Evolutionary conservation across 2,888 invertebrate genomes (phyloP), one percentile per base, ranked within the genome.

Genomic region (Sceliomorpha sp.): DNA sequence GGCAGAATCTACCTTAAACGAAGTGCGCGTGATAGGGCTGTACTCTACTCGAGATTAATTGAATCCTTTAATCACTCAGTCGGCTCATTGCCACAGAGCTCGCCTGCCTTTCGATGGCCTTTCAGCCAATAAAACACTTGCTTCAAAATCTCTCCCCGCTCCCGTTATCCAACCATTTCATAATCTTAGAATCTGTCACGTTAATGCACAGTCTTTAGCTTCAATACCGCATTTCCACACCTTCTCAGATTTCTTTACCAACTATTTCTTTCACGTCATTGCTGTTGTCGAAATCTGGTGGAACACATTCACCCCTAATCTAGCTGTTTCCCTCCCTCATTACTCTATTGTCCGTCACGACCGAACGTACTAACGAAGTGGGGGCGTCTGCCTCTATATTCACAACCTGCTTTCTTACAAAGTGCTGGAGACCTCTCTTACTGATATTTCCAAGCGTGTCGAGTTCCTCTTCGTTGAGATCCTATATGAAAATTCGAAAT

Each of bases 121-220:
- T n/a, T n/a, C n/a, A n/a, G n/a, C n/a, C n/a, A n/a, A n/a, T n/a
- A n/a, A n/a, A n/a, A n/a, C n/a, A n/a, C n/a, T n/a, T n/a, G n/a
- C n/a, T n/a, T n/a, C n/a, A n/a, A n/a, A n/a, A n/a, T n/a, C n/a
- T n/a, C n/a, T n/a, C n/a, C n/a, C n/a, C n/a, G n/a, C n/a, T n/a
- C n/a, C n/a, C n/a, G n/a, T n/a, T n/a, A n/a, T n/a, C n/a, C n/a
- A n/a, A n/a, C n/a, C n/a, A n/a, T n/a, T n/a, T n/a, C n/a, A n/a
- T n/a, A n/a, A n/a, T n/a, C n/a, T n/a, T n/a, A 12, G 4, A 32
- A 24, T 24, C 40, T 42, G 42, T 10, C 42, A 42, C 8, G 13
- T 42, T 12, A 42, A 42, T 42, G 42, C 42, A 5, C 27, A 42
- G 7, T 42, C 42, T 2, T 12, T 42, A 2, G 42, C 27, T 12